Percentiles rank a stretch among this genome's conserved stretches.
phyloP scores from a whole-genome alignment of 2,113 vertebrate species.

The Probosciger aterrimus region DNA sequence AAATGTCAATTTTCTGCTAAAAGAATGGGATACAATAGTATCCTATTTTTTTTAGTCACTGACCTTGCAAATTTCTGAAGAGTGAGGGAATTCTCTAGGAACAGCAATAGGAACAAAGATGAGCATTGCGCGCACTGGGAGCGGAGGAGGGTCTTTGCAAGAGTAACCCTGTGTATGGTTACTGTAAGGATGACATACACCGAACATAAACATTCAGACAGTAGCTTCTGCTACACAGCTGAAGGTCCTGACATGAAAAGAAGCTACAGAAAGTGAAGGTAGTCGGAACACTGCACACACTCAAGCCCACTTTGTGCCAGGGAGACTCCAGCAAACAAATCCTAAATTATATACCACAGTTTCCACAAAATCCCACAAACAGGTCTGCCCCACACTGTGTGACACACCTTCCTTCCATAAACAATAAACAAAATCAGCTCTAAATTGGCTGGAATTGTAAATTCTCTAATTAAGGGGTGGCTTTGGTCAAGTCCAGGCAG shows the following conservation, averaged over 20 bases:
- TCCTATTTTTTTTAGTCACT: neutral
- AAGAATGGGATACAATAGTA: neutral
- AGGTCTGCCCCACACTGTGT: too few species aligned
- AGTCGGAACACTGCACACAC: neutral
- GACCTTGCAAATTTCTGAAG: neutral
- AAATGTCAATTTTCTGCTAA: neutral
- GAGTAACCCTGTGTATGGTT: neutral
- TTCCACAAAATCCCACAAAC: neutral
- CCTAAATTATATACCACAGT: neutral
- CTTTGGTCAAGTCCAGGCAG: conserved; percentile 42
- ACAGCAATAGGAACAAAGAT: neutral
- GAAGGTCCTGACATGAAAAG: neutral
- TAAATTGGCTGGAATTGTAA: neutral
- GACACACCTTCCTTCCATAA: neutral
- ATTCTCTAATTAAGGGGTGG: neutral
- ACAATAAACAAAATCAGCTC: conserved; percentile 3
- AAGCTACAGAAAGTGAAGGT: neutral
- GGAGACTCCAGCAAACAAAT: neutral
- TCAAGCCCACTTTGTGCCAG: neutral
- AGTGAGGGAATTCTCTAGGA: neutral
- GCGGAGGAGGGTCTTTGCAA: neutral
- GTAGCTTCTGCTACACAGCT: neutral
- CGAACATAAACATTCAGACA: neutral
- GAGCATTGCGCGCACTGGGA: neutral
- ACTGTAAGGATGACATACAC: neutral